Evolutionary conservation across 1,140 invertebrate genomes (phyloP), one percentile per base, ranked within the genome.

Genomic region (Bombus waltoni): DNA sequence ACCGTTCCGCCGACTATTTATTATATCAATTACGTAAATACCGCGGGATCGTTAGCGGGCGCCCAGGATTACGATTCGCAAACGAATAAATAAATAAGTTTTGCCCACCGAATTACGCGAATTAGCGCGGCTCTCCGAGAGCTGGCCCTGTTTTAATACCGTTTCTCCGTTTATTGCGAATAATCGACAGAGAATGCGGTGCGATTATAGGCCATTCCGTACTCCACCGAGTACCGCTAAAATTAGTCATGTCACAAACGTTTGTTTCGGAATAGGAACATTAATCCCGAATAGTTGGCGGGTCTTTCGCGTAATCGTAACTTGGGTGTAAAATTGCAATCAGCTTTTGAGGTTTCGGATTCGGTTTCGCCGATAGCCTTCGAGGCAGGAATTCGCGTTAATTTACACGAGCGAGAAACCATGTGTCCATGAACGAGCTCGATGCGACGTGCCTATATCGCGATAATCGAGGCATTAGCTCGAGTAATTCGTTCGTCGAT

Each of bases 1-100:
- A 22, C 42, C 10, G 40, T 79, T 66, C 22, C 11, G 78, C n/a
- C 35, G 42, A 53, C 70, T 11, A 62, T 73, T 25, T 22, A 53
- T 82, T 82, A 82, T 22, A 53, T 82, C 74, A 82, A 82, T 74
- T 82, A 65, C 70, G 40, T 57, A 73, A 65, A 73, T 35, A 74
- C 40, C 80, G n/a, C 80, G 40, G 40, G 28, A 40, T 82, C 38
- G 28, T 82, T 82, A 74, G 53, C 18, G 15, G 40, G 8, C n/a
- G 22, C 2, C 81, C 25, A 0, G 35, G 6, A 75, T 83, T 53
- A 35, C 18, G 32, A 32, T 6, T 38, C 0, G 53, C 35, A 22
- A 38, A 40, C 72, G 66, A 75, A 83, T 66, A 83, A 83, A 83
- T 83, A 68, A 83, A 83, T 66, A 68, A 47, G 53, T 68, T 83